Percentiles rank a stretch among this genome's conserved stretches.
These are phyloP conservation scores for Protomyctophum bolini DNA, from an alignment of 2,113 vertebrate species.

Conservation along the genomic window DNA sequence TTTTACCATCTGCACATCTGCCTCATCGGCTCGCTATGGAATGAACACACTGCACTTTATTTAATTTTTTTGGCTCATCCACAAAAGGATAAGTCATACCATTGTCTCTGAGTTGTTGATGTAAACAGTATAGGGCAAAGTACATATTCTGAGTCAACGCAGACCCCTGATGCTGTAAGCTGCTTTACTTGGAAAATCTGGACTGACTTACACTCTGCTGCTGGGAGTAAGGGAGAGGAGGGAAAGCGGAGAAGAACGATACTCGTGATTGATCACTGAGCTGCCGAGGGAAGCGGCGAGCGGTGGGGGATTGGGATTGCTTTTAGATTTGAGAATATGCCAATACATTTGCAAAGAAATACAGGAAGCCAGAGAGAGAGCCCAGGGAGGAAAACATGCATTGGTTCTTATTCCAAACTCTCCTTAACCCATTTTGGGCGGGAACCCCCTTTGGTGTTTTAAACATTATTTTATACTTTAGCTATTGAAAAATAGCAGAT, in stretches of 20 bases:
- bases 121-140: slow-evolving; percentile 34
- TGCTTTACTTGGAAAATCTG: slow-evolving; percentile 60
- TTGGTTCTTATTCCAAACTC: slow-evolving; percentile 18
- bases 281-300: slow-evolving; percentile 52
- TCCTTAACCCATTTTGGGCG: too few relatives aligned
- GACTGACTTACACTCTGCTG: slow-evolving; percentile 47
- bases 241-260: slow-evolving; percentile 51
- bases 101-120: slow-evolving; percentile 27
- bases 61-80: background rate
- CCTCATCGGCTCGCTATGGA: slow-evolving; percentile 11
- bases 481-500: too few relatives aligned
- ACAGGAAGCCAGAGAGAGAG: slow-evolving; percentile 47
- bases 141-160: slow-evolving; percentile 49
- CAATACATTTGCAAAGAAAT: slow-evolving; percentile 66
- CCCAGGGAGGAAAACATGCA: slow-evolving; percentile 20
- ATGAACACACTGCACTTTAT: too few relatives aligned
- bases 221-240: slow-evolving; percentile 46
- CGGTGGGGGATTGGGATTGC: slow-evolving; percentile 50
- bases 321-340: slow-evolving; percentile 63
- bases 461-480: too few relatives aligned
- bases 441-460: too few relatives aligned
- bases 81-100: slow-evolving; percentile 18
- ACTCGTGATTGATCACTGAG: slow-evolving; percentile 69
- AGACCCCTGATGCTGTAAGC: slow-evolving; percentile 43
- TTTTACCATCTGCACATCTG: slow-evolving; percentile 33